Base-by-base conservation (phyloP, 2,797 vertebrate genomes). In the Oceanodroma leucorhoa region DNA sequence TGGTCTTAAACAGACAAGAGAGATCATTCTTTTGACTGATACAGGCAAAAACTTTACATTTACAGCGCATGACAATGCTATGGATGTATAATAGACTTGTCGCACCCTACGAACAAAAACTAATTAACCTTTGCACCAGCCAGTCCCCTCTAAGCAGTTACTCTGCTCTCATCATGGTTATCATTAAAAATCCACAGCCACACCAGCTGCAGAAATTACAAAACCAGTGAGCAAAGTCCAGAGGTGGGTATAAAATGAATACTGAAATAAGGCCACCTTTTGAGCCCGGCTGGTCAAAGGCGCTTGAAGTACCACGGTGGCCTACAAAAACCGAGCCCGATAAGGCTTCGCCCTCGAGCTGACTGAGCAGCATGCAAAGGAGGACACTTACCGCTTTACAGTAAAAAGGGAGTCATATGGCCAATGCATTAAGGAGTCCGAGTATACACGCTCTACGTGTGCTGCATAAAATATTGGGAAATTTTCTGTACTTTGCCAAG, bases 281-380 rank as follows among this genome's bases (percentile, higher is more conserved):
- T 0, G 1, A 75, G 43, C 36, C 57, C 1, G 1, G 6, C 11
- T n/a, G 64, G 16, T 18, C 5, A 2, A 27, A 84, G 62, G 32
- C 51, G 43, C 24, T 27, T 19, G 10, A 24, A 4, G 61, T 1
- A 20, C n/a, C 57, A 54, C 0, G 0, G 40, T 36, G 67, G 46
- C n/a, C 64, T 29, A 16, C 43, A 51, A 34, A 70, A 26, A 5
- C 7, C 1, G 0, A n/a, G 40, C 26, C 62, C 4, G 2, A 2
- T 1, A 86, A 53, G 77, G 38, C 40, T 13, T 72, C 30, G 50
- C 22, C 50, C 48, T 4, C 0, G 0, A 41, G 83, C 73, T 55
- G n/a, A 11, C 64, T 2, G 60, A 73, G 51, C 43, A 72, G 81
- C 54, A 14, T 2, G 36, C 30, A 21, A 19, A 72, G 70, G 5